Percentiles rank a stretch among this genome's conserved stretches.
phyloP scores from a whole-genome alignment of 2,797 vertebrate species.

The Ptychobarbus kaznakovi region DNA sequence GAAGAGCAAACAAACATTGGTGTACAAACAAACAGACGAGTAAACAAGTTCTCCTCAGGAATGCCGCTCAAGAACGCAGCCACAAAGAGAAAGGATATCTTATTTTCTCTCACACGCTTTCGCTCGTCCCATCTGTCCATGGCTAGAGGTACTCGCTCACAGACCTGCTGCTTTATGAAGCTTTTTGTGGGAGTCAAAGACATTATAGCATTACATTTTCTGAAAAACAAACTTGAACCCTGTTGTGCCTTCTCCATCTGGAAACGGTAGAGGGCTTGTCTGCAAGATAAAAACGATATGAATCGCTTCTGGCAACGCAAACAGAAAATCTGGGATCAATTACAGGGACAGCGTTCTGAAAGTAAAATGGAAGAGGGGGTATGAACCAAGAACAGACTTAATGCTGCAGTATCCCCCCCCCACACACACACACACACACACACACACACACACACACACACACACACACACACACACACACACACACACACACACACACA shows the following conservation, averaged over 20 bases:
- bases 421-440: slow-evolving; percentile 6
- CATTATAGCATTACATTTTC: slow-evolving; percentile 77
- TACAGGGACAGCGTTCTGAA: slow-evolving; percentile 76
- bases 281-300: slow-evolving; percentile 83
- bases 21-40: slow-evolving; percentile 59
- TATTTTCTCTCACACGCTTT: slow-evolving; percentile 24
- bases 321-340: slow-evolving; percentile 84
- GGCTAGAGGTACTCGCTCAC: slow-evolving; percentile 31
- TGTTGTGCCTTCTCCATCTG: slow-evolving; percentile 78
- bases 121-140: neutral
- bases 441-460: no score
- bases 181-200: slow-evolving; percentile 71
- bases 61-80: slow-evolving; percentile 44
- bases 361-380: slow-evolving; percentile 45
- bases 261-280: slow-evolving; percentile 80
- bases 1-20: slow-evolving; percentile 62
- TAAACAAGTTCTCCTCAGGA: slow-evolving; percentile 61
- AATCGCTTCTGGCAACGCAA: slow-evolving; percentile 80
- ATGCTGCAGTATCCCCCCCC: slow-evolving; percentile 57
- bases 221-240: slow-evolving; percentile 76
- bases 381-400: slow-evolving; percentile 49
- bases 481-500: no score
- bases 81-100: slow-evolving; percentile 28
- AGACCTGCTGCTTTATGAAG: slow-evolving; percentile 33
- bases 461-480: no score